phyloP scores from a whole-genome alignment of 2,797 vertebrate species.

The Syncerus caffer region DNA sequence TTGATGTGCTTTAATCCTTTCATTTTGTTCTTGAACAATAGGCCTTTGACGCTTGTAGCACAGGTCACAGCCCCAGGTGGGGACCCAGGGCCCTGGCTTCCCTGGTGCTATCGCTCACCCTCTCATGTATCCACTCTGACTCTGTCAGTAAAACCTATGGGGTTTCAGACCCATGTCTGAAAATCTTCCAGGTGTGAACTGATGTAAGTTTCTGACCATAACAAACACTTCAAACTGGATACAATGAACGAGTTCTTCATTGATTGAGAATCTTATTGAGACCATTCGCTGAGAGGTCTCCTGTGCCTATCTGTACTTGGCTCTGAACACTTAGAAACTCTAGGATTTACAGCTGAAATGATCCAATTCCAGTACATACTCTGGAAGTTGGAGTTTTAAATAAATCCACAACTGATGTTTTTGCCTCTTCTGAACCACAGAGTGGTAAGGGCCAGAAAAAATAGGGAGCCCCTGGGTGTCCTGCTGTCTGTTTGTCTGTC shows the following conservation, averaged over 20 bases:
- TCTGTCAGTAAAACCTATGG: neutral
- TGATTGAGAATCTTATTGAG: neutral
- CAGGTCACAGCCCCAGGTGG: neutral
- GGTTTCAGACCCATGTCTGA: neutral
- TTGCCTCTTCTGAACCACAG: neutral
- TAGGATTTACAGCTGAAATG: neutral
- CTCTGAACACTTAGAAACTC: neutral
- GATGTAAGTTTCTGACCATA: neutral
- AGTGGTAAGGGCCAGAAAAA: neutral
- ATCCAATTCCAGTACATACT: neutral
- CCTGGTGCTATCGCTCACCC: accelerated
- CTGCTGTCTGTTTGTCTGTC: neutral
- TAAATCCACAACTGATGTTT: neutral
- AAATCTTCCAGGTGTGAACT: neutral
- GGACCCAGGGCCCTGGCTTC: neutral
- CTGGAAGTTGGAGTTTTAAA: conserved; percentile 12
- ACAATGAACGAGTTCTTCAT: neutral
- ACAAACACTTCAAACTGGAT: neutral
- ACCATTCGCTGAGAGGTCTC: neutral
- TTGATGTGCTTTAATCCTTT: neutral
- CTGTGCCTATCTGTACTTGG: neutral
- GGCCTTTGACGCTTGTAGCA: neutral
- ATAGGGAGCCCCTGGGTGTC: neutral
- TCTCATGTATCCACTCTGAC: neutral
- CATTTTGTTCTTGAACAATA: neutral